These are phyloP conservation scores for Holocentrus rufus DNA, from an alignment of 2,797 vertebrate species.

Conservation along the genomic window DNA sequence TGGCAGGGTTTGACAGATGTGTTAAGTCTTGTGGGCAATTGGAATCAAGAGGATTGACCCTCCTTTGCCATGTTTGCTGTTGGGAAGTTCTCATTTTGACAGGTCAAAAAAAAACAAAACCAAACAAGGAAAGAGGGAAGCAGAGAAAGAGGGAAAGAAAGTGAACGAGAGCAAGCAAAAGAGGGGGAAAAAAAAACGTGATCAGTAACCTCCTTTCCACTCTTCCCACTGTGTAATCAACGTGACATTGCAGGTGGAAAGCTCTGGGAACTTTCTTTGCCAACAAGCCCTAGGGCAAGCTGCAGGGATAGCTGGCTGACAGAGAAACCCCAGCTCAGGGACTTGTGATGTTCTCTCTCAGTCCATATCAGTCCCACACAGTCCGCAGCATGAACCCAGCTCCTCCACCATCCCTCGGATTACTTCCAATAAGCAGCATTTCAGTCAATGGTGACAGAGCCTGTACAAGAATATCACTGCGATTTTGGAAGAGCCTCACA, in stretches of 20 bases:
- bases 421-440: constrained; percentile 61
- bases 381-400: constrained; percentile 57
- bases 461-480: constrained; percentile 33
- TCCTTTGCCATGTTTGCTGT: constrained; percentile 34
- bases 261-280: constrained; percentile 67
- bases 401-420: constrained; percentile 47
- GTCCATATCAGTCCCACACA: constrained; percentile 68
- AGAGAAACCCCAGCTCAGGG: constrained; percentile 62
- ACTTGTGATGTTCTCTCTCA: constrained; percentile 71
- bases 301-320: constrained; percentile 63
- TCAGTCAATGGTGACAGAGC: constrained; percentile 35
- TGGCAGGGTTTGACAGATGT: constrained; percentile 58
- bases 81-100: constrained; percentile 35
- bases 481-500: constrained; percentile 31
- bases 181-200: constrained; percentile 36
- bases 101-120: not conserved
- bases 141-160: constrained; percentile 21
- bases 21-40: constrained; percentile 64
- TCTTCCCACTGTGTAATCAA: constrained; percentile 68
- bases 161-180: constrained; percentile 32
- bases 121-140: not conserved
- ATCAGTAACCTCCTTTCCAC: constrained; percentile 62
- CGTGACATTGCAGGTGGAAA: constrained; percentile 73
- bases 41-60: constrained; percentile 67
- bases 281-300: constrained; percentile 64